phyloP scores from a whole-genome alignment of 2,797 vertebrate genomes.

The Melanogrammus aeglefinus region DNA sequence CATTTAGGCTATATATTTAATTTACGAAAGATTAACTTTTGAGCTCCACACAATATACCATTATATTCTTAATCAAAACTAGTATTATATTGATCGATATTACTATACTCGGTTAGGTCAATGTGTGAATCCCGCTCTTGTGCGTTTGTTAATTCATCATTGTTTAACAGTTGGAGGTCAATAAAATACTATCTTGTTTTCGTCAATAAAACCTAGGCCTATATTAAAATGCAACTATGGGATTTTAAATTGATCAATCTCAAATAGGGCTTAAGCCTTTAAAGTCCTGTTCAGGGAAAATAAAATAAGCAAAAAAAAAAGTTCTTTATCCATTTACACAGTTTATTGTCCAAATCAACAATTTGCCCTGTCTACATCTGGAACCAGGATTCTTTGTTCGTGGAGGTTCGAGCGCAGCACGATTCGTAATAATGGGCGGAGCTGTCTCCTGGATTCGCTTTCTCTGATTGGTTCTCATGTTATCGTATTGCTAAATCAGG shows the following conservation, averaged over 20 bases:
- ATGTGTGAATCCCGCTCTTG: not conserved
- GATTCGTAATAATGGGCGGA: constrained; percentile 37
- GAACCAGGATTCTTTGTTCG: constrained; percentile 5
- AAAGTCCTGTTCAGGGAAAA: not conserved
- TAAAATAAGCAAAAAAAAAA: not conserved
- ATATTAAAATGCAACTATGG: not conserved
- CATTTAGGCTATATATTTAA: not conserved
- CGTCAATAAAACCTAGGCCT: not conserved
- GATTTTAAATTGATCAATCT: not conserved
- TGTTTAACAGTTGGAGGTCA: not conserved
- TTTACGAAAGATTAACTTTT: not conserved
- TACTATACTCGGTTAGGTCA: not conserved
- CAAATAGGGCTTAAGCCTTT: not conserved
- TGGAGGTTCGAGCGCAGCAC: not conserved
- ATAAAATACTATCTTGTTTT: not conserved
- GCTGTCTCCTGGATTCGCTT: constrained; percentile 21
- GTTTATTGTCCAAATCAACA: not conserved
- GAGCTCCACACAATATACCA: not conserved
- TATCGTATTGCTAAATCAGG: constrained; percentile 45
- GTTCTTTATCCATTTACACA: not conserved
- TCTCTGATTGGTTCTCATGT: constrained; percentile 63
- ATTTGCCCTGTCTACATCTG: not conserved
- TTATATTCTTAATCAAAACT: not conserved
- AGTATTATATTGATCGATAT: not conserved
- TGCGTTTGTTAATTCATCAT: not conserved